Base-by-base conservation (phyloP, 1,140 invertebrate species). In the Psix sp. region DNA sequence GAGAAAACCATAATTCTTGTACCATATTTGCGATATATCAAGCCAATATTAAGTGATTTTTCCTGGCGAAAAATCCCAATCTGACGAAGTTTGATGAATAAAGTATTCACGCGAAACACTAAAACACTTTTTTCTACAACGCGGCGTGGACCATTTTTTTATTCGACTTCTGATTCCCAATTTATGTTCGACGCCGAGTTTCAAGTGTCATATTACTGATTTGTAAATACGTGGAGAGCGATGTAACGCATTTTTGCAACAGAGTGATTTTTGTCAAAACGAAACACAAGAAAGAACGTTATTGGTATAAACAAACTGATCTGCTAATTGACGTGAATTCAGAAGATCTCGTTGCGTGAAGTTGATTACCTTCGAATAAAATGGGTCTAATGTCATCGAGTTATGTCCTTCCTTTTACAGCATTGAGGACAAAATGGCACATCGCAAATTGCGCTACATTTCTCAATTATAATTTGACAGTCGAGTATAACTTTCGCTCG, bases 1-100 rank as follows among this genome's bases (percentile, higher is more conserved):
- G 31, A 83, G 83, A 43, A 87, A 87, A 56, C 86, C 85, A n/a
- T 87, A 77, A 80, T 15, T 42, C 54, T 52, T 72, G 36, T 82
- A 78, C 5, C 36, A 38, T 13, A 83, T 54, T 33, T 75, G 11
- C 3, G 48, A 60, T 52, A 46, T 59, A 59, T 45, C 42, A 59
- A 59, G 16, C 33, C 35, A 60, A 74, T 48, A 46, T 57, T 26
- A 11, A 0, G 33, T 13, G 16, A 49, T 56, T 73, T 73, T 67
- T 67, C 71, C 71, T 67, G 56, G 71, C 26, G 63, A 74, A 74
- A 62, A 74, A 51, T 62, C 29, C 21, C 20, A 29, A 6, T 24
- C 10, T 3, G 36, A 40, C 11, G 3, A 9, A 42, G n/a, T 33
- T 38, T 42, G 9, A 29, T 11, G 33, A 35, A 35, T 7, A 20